Evolutionary conservation across 2,888 invertebrate genomes (phyloP), one percentile per base, ranked within the genome.

Genomic region (Ligdia adustata): DNA sequence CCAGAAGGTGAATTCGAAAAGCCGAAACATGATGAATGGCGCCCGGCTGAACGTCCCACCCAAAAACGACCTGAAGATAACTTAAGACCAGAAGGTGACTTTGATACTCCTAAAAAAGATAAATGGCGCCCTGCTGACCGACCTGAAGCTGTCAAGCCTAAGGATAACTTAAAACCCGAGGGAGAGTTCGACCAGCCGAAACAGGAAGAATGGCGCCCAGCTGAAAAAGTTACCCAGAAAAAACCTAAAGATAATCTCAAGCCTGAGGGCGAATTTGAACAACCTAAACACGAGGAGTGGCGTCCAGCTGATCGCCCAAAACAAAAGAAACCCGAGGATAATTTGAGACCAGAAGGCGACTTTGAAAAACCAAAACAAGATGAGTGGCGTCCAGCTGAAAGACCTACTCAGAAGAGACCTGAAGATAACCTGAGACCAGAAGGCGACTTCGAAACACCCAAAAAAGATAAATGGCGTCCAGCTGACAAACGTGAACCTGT

Each of bases 1-100:
- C 90, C 92, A 0, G 93, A 94, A 72, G 93, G 93, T 2, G 91
- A 92, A 5, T 93, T 94, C 63, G 91, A 91, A 33, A 61, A 66
- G 32, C 91, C 86, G 0, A 75, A 75, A 34, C 88, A 91, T 0
- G 93, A 93, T 61, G 91, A 66, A 40, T 90, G 75, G 69, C 61
- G 66, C 5, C 82, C 81, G 1, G 91, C 80, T 14, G 91, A 92
- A 53, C 52, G 75, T 22, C 85, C 55, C n/a, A 53, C 66, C 4
- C 86, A 72, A 9, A 86, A 72, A 1, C 88, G 75, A 52, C 90
- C 86, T 0, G 63, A 81, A 7, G 93, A 93, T 57, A 93, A 92
- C 32, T 49, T 77, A 0, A 60, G 28, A 20, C 75, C 76, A 0
- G 77, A 75, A 53, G 76, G 76, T 2, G 73, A 75, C 0, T 75